A percentile compares a stretch with the other conserved stretches of the same genome.
Evolutionary conservation across 2,113 vertebrate species (phyloP).

Genomic region (Xyrauchen texanus): DNA sequence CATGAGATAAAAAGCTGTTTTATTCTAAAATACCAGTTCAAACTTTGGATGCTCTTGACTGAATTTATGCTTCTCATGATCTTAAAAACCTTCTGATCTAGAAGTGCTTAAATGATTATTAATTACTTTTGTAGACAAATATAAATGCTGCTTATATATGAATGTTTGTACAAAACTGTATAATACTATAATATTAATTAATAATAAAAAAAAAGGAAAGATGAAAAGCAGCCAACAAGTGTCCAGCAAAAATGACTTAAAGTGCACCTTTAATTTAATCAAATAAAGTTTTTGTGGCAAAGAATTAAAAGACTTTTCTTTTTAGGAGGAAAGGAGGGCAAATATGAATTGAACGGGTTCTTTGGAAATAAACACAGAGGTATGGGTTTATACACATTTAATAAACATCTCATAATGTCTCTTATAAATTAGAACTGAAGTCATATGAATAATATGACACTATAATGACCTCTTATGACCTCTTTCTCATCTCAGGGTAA

Average conservation of each 20-base stretch:
- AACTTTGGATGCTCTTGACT: too few species aligned
- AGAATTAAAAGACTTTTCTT: slow-evolving; percentile 18
- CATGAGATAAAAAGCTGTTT: too few species aligned
- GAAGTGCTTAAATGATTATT: too few species aligned
- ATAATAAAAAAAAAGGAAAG: too few species aligned
- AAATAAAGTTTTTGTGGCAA: neutral
- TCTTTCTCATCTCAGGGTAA: slow-evolving; percentile 63
- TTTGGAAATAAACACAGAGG: slow-evolving; percentile 76
- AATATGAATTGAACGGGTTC: slow-evolving; percentile 75
- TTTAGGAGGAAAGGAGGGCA: slow-evolving; percentile 67
- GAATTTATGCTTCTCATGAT: too few species aligned
- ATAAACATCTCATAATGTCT: neutral
- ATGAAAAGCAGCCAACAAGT: neutral
- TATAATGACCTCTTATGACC: neutral
- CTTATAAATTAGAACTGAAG: too few species aligned
- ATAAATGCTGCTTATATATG: too few species aligned
- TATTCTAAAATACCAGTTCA: too few species aligned
- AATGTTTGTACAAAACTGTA: too few species aligned
- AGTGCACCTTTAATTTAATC: neutral
- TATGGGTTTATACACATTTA: slow-evolving; percentile 48
- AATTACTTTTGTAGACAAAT: too few species aligned
- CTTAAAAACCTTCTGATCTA: too few species aligned
- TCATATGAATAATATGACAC: neutral
- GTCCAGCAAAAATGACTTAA: neutral
- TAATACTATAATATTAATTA: too few species aligned